Evolutionary conservation across 2,888 invertebrate genomes (phyloP), one percentile per base, ranked within the genome.

Genomic region (Clostera curtula): DNA sequence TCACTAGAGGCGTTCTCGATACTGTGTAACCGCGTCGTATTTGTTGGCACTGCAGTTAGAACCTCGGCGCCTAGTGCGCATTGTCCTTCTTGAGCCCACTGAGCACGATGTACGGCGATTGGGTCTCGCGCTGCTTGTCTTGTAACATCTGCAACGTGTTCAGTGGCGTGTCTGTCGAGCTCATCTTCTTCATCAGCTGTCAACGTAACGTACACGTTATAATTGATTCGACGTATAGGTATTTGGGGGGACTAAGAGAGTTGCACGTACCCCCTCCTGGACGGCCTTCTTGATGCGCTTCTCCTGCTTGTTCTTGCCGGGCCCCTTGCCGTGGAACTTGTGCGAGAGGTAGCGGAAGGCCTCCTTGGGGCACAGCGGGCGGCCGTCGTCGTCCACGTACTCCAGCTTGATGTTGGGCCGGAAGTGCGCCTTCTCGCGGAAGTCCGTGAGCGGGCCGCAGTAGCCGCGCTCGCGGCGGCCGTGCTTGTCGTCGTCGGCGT

Each of bases 311-410:
- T 97, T 98, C 76, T 99, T 99, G 28, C 99, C 98, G 10, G 98
- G 97, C 2, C 97, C 97, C 84, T 99, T 98, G 27, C 99, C 99
- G 82, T 99, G 99, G 85, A 99, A 99, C 82, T 98, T 97, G 75
- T 98, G 98, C 12, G 96, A 97, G 28, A 98, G 86, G 84, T 96
- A 95, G 44, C 95, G 87, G 82, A 98, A 98, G 24, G 99, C 98
- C 85, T 99, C 98, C 76, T 99, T 99, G 30, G 93, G 91, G 56
- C 92, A 93, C 34, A 99, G 87, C 49, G 93, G 88, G 29, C 95
- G 91, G 0, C 99, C 99, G 59, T 94, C 93, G 63, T 98, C 97
- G 76, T 99, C 98, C 42, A 96, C 95, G 71, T 99, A 99, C 66
- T 98, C 97, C 53, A 98, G 83, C 75, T 97, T 97, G 18, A 98